Evolutionary conservation across 30 jellyfish, hydroid and myxozoan species (phyloP), one percentile per base, ranked within the genome.

Genomic region (Phacellophora camtschatica): DNA sequence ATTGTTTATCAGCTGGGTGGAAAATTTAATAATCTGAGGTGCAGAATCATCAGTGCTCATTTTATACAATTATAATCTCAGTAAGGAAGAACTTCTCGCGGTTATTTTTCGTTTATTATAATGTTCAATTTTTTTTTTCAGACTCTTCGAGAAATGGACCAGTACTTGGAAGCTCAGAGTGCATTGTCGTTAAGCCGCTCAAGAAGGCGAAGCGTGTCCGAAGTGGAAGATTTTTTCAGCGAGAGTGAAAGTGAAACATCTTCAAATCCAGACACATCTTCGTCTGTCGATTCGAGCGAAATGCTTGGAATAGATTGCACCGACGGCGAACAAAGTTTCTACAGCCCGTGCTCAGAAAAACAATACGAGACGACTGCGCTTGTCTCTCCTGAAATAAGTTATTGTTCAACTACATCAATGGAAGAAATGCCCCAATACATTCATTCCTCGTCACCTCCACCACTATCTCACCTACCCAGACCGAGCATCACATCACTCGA

Each of bases 91-190:
- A 9, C 54, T 41, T 41, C 16, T 41, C 9, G 16, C 16, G 54
- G 13, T 9, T 8, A 9, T 41, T 41, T 41, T 6, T n/a, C n/a
- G n/a, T n/a, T n/a, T 37, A 37, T 31, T 46, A 15, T 63, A 11
- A 63, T 23, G 39, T n/a, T 39, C 76, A 77, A 66, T 51, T 69
- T 80, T 45, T 57, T 62, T 37, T 23, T 25, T 25, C 65, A 93
- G 99, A 93, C 99, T 27, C 85, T 93, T 20, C 88, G 94, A 70
- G 99, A 93, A 46, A 93, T 93, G 99, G 99, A 93, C 71, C 85
- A 63, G 84, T 93, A 93, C 84, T 72, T 93, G 69, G 99, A 93
- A 36, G 59, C 82, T 33, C 84, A 75, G 39, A 55, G 71, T 28
- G 86, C 63, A 22, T 22, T 51, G 68, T 46, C 81, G 6, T 81